Evolutionary conservation across 2,888 invertebrate genomes (phyloP), one percentile per base, ranked within the genome.

Genomic region (Sarcophaga rosellei): DNA sequence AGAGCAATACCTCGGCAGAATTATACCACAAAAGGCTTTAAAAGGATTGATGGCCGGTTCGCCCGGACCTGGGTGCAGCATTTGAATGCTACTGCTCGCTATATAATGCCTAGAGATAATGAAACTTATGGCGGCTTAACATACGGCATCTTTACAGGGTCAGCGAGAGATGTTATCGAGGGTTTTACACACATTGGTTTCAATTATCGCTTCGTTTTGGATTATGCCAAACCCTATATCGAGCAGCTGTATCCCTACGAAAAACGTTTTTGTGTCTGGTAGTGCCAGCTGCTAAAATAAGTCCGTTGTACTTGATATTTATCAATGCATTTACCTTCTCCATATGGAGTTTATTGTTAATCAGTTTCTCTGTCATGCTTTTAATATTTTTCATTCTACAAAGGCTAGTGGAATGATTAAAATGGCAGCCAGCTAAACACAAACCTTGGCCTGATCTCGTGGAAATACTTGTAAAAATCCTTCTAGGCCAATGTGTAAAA

Each of bases 221-320:
- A 89, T 12, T 88, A 89, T 35, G 85, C 89, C 1, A 82, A 80
- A 25, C 88, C 84, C 0, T 75, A 84, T 12, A 88, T 91, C 0
- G 91, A 92, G 61, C 72, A 83, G 3, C 79, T 90, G 0, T 92
- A 91, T 88, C 92, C 93, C 0, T 90, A 91, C 63, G 88, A 88
- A 0, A 89, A 89, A 1, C 88, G 88, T 4, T 87, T 0, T 53
- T 93, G 2, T 89, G 90, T 62, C 72, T 92, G 59, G 90, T 92
- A 0, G 91, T 93, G 0, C 92, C 92, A 0, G 90, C 92, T 0
- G 90, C 92, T 0, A 86, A 75, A 21, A 85, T 90, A 74, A 85
- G 88, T 11, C 92, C 92, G 0, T 90, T 90, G 66, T 92, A 90
- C 78, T 81, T 89, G 3, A 92, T 91, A 17, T 92, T 93, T 65